phyloP scores from a whole-genome alignment of 2,113 vertebrate genomes.

The Sylvietta virens region DNA sequence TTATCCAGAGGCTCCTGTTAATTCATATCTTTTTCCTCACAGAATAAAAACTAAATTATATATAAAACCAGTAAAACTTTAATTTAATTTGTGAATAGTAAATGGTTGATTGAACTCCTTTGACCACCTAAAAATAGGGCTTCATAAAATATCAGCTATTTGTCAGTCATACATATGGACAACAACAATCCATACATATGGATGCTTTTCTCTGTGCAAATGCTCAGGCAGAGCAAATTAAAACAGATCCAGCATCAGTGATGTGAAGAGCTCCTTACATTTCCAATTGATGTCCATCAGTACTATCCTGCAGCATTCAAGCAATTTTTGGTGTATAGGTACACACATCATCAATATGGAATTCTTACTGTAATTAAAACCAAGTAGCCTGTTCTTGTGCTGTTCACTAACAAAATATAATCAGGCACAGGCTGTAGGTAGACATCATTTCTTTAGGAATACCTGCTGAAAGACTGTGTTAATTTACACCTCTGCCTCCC shows the following conservation, averaged over 20 bases:
- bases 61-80: not conserved
- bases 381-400: not conserved
- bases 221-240: not conserved
- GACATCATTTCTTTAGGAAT: not conserved
- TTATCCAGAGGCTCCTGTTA: not conserved
- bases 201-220: not conserved
- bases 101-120: not conserved
- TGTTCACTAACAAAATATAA: not conserved
- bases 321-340: not conserved
- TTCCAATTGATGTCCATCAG: not conserved
- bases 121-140: not conserved
- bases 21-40: not conserved
- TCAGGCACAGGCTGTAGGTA: not conserved
- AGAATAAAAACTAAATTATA: not conserved
- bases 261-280: not conserved
- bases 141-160: not conserved
- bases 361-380: not conserved
- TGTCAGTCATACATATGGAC: not conserved
- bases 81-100: not conserved
- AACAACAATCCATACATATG: no score
- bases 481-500: not conserved
- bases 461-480: not conserved
- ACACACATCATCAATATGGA: not conserved
- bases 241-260: not conserved
- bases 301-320: not conserved